Evolutionary conservation across 2,888 invertebrate genomes (phyloP).

Genomic region (Asteroscopus sphinx): DNA sequence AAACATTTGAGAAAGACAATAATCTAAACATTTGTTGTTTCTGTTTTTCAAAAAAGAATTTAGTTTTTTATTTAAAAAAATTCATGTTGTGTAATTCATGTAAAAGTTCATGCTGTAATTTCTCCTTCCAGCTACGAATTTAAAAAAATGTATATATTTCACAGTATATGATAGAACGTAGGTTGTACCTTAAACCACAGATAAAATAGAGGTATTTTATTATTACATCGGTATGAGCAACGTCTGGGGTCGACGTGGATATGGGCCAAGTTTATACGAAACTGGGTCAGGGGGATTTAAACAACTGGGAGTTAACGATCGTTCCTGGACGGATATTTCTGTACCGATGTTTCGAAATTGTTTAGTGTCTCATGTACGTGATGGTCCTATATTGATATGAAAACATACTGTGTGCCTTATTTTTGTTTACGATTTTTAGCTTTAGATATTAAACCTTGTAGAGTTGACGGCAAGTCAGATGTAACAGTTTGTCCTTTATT

Average conservation of each 20-base stretch:
- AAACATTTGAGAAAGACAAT: too few relatives aligned
- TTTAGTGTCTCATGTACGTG: slow-evolving; percentile 20
- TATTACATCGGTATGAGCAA: slow-evolving; percentile 48
- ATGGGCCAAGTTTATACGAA: slow-evolving; percentile 83
- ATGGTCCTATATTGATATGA: slow-evolving; percentile 1
- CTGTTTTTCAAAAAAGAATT: too few relatives aligned
- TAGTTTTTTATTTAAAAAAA: too few relatives aligned
- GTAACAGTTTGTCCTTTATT: too few relatives aligned
- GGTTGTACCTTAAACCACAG: too few relatives aligned
- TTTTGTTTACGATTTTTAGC: not conserved
- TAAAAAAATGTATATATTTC: too few relatives aligned
- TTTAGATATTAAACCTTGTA: too few relatives aligned
- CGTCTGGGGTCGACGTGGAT: slow-evolving; percentile 71
- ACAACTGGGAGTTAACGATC: slow-evolving; percentile 73
- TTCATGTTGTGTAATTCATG: too few relatives aligned
- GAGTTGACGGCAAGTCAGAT: too few relatives aligned
- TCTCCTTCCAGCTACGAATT: too few relatives aligned
- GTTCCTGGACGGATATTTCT: slow-evolving; percentile 75
- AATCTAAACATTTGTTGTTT: too few relatives aligned
- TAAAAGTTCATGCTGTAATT: too few relatives aligned
- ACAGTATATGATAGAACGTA: not conserved
- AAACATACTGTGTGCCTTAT: not conserved
- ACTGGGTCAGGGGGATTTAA: slow-evolving; percentile 82
- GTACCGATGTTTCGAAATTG: slow-evolving; percentile 56
- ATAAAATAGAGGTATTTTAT: slow-evolving; percentile 45